A percentile compares a stretch with the other conserved stretches of the same genome.
These are phyloP conservation scores for Brachystomella parvula DNA, from an alignment of 1,140 invertebrate species.

Conservation along the genomic window DNA sequence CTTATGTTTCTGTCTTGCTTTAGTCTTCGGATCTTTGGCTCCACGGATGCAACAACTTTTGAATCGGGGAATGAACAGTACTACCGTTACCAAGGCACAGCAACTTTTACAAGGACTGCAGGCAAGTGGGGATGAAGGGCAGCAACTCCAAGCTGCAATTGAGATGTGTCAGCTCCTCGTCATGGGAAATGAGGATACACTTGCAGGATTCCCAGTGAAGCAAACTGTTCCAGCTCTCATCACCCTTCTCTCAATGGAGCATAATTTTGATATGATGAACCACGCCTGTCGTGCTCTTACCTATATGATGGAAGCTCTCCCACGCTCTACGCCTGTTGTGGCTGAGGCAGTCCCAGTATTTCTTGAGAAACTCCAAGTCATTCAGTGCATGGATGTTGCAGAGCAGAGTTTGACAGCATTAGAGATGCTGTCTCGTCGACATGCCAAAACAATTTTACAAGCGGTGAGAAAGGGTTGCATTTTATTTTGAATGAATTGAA, in stretches of 20 bases:
- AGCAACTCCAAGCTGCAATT: constrained; percentile 92
- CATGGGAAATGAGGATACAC: constrained; percentile 98
- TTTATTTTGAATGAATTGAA: neutral
- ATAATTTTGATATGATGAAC: constrained; percentile 99
- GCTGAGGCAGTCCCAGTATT: constrained; percentile 95
- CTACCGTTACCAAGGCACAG: constrained; percentile 74
- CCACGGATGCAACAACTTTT: constrained; percentile 95
- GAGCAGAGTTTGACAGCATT: constrained; percentile 93
- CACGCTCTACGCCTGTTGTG: constrained; percentile 89
- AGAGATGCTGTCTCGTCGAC: constrained; percentile 91
- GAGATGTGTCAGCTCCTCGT: constrained; percentile 98
- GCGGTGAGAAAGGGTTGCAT: constrained; percentile 55
- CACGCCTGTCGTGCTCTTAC: constrained; percentile 95
- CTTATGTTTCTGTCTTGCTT: neutral
- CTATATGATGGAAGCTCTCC: constrained; percentile 98
- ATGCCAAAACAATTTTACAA: constrained; percentile 92
- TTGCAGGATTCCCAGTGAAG: constrained; percentile 95
- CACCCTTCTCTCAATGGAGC: constrained; percentile 77
- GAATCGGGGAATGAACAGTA: constrained; percentile 75
- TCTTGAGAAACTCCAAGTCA: constrained; percentile 89
- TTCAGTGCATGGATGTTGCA: constrained; percentile 98
- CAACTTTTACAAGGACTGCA: constrained; percentile 88
- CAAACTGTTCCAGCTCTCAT: constrained; percentile 94
- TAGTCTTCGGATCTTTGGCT: constrained; percentile 80
- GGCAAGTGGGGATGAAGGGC: constrained; percentile 87